phyloP scores from a whole-genome alignment of 2,113 vertebrate genomes.

The Hystrix brachyura region DNA sequence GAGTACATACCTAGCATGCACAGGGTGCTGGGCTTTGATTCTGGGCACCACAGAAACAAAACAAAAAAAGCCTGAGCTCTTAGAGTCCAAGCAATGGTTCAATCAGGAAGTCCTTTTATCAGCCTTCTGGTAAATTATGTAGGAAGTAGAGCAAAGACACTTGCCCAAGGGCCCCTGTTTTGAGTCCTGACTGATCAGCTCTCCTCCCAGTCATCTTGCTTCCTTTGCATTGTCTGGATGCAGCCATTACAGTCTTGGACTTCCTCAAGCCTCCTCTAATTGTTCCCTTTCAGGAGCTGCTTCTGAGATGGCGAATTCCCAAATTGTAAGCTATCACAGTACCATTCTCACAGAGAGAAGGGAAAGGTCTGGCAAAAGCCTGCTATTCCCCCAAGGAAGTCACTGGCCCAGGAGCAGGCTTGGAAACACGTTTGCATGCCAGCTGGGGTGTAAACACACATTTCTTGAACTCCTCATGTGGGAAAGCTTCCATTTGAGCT shows the following conservation, averaged over 20 bases:
- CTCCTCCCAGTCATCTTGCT: background rate
- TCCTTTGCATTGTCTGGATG: background rate
- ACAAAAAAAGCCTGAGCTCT: background rate
- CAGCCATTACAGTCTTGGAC: background rate
- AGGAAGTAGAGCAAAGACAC: background rate
- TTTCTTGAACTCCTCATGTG: background rate
- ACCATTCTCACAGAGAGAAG: background rate
- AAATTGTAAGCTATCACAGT: background rate
- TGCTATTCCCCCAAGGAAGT: background rate
- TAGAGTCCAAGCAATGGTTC: background rate
- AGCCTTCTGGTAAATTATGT: background rate
- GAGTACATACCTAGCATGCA: background rate
- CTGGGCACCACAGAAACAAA: background rate
- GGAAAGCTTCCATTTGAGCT: background rate
- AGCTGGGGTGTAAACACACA: background rate
- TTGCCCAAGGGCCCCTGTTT: background rate
- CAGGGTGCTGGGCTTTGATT: background rate
- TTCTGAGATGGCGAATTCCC: slow-evolving; percentile 23
- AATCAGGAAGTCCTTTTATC: background rate
- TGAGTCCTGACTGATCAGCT: background rate
- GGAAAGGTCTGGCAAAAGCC: slow-evolving; percentile 27
- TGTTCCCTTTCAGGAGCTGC: background rate
- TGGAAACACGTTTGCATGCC: slow-evolving; percentile 28
- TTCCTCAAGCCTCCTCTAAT: background rate
- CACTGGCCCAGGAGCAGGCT: background rate